A percentile compares a stretch with the other conserved stretches of the same genome.
These are phyloP conservation scores for Urocynchramus pylzowi DNA, from an alignment of 2,113 vertebrate genomes.

Conservation along the genomic window DNA sequence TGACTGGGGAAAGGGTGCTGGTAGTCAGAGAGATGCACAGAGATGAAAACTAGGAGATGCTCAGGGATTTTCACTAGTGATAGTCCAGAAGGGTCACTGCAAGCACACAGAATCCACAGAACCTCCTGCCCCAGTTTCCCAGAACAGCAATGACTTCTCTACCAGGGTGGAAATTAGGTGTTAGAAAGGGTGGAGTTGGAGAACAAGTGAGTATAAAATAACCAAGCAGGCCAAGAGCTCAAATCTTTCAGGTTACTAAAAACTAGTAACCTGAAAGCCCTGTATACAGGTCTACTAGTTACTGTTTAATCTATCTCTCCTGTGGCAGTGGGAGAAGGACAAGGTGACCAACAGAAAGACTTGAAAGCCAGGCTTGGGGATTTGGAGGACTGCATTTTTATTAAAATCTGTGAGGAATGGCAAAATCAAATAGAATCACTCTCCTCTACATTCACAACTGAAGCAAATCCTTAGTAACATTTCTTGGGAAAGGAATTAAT, in stretches of 20 bases:
- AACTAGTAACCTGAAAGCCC: too few species aligned
- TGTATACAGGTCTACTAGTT: background rate
- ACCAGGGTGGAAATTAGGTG: background rate
- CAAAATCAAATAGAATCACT: background rate
- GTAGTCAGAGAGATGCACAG: background rate
- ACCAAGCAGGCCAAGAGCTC: background rate
- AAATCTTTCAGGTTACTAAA: background rate
- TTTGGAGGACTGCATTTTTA: background rate
- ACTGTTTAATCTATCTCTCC: background rate
- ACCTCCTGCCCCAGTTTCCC: background rate
- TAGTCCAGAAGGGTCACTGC: background rate
- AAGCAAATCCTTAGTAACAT: background rate
- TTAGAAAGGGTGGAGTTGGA: fast-evolving
- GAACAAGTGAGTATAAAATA: background rate
- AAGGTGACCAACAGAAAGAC: background rate
- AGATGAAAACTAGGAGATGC: background rate
- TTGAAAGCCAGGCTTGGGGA: background rate
- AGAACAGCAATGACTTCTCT: background rate
- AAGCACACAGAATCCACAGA: background rate
- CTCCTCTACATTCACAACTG: background rate
- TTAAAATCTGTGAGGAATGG: background rate
- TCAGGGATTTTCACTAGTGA: background rate
- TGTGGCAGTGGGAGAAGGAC: background rate
- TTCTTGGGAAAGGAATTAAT: background rate
- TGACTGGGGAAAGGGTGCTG: background rate